A percentile compares a stretch with the other conserved stretches of the same genome.
Conservation (phyloP, 1,140 invertebrate genomes). For the Penaeus chinensis region DNA sequence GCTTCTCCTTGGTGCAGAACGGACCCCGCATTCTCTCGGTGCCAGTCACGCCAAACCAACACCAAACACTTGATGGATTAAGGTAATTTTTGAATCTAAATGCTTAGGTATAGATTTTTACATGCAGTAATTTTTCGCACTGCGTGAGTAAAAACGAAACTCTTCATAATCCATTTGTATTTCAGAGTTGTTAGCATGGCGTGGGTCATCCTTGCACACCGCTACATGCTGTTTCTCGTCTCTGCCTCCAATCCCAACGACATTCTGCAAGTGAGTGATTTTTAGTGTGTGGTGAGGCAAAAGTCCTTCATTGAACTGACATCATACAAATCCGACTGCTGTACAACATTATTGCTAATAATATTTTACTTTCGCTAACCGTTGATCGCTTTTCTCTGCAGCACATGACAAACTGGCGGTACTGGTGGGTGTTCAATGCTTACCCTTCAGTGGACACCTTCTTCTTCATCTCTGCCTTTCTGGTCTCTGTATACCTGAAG, state of each 20-base stretch:
- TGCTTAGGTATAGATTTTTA: background rate
- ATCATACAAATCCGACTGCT: background rate
- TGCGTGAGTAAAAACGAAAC: too few relatives aligned
- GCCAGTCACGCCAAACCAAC: slow-evolving; percentile 2
- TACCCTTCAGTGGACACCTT: slow-evolving; percentile 55
- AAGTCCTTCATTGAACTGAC: background rate
- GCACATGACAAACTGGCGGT: slow-evolving; percentile 41
- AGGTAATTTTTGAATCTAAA: slow-evolving; percentile 16
- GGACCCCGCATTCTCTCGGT: background rate
- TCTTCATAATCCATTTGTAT: background rate
- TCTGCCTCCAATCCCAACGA: slow-evolving; percentile 36
- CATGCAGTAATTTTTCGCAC: too few relatives aligned
- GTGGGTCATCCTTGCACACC: slow-evolving; percentile 46
- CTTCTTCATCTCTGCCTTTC: slow-evolving; percentile 49
- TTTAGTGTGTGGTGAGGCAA: background rate
- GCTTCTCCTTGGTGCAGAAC: slow-evolving; percentile 38
- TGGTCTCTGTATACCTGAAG: slow-evolving; percentile 36
- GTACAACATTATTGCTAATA: background rate
- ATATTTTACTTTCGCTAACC: background rate
- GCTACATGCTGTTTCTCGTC: slow-evolving; percentile 47
- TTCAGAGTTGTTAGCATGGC: slow-evolving; percentile 43
- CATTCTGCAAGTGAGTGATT: slow-evolving; percentile 33
- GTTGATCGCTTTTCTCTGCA: background rate
- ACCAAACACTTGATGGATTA: slow-evolving; percentile 35
- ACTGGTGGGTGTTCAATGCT: slow-evolving; percentile 53